A percentile compares a stretch with the other conserved stretches of the same genome.
Evolutionary conservation across 1,140 invertebrate species (phyloP).

Genomic region (Pseudoatta argentina): DNA sequence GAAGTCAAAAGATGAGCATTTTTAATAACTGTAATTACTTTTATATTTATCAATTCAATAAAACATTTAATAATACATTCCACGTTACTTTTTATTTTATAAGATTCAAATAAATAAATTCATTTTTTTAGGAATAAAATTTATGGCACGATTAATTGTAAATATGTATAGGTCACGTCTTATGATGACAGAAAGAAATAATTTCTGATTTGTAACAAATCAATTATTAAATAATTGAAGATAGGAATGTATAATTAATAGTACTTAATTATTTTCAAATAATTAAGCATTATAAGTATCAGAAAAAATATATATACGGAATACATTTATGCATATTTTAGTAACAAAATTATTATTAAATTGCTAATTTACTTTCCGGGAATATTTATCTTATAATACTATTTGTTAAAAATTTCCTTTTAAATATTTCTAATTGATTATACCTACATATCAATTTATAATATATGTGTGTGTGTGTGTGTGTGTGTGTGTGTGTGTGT

Average conservation of each 20-base stretch:
- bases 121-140: too few relatives aligned
- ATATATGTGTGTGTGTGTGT: too few relatives aligned
- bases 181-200: neutral
- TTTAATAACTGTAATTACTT: too few relatives aligned
- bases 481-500: too few relatives aligned
- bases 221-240: conserved; percentile 16
- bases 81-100: too few relatives aligned
- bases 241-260: neutral
- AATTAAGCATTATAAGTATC: neutral
- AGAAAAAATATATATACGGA: neutral
- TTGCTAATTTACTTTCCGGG: neutral
- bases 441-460: neutral
- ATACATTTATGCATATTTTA: neutral
- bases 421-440: neutral
- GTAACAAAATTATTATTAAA: conserved; percentile 6
- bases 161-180: too few relatives aligned
- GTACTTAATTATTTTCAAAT: neutral
- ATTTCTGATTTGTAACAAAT: conserved; percentile 11
- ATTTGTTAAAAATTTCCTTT: conserved; percentile 5
- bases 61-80: too few relatives aligned
- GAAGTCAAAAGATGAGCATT: too few relatives aligned
- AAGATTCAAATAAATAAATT: too few relatives aligned
- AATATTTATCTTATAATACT: neutral
- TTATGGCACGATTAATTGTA: too few relatives aligned
- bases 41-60: too few relatives aligned